Evolutionary conservation across 2,888 invertebrate genomes (phyloP), one percentile per base, ranked within the genome.

Genomic region (Hyalella azteca): DNA sequence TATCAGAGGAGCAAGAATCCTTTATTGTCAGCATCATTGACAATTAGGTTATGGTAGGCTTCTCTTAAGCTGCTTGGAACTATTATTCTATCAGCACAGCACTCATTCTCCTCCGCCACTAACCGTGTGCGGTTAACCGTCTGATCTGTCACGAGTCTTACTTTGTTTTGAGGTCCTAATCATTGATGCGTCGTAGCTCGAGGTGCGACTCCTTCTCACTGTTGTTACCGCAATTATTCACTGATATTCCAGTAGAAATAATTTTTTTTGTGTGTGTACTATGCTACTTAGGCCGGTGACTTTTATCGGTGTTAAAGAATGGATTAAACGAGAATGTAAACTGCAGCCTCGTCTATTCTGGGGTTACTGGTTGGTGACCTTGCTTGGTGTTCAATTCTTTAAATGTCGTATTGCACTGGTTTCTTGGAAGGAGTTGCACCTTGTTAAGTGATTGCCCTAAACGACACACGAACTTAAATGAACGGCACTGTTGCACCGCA

Each of bases 71-170:
- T 26, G 54, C 54, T 54, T 54, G 22, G 54, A 54, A 54, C 54
- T 54, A 54, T 54, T 54, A 54, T 54, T 54, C 54, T 26, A 54
- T 54, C 54, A 54, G 54, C 54, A 54, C 54, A 54, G 54, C 54
- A 54, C 54, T 54, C 54, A 54, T 54, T 29, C 22, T 26, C 54
- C 29, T 22, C 54, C 22, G 29, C 26, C 29, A 29, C 29, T 22
- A 26, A 26, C 26, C 29, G 54, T 45, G 3, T 54, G 54, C 29
- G 54, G 54, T 54, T 7, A 54, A 54, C 54, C 29, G 54, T 22
- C n/a, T n/a, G n/a, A n/a, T n/a, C n/a, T n/a, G n/a, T n/a, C n/a
- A 54, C 22, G 29, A 54, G 54, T 54, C 22, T 54, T n/a, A n/a
- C n/a, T n/a, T 54, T 13, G 54, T 54, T 22, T 26, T 54, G 19